These are phyloP conservation scores for Protonemura montana DNA, from an alignment of 2,888 invertebrate species.

Conservation along the genomic window DNA sequence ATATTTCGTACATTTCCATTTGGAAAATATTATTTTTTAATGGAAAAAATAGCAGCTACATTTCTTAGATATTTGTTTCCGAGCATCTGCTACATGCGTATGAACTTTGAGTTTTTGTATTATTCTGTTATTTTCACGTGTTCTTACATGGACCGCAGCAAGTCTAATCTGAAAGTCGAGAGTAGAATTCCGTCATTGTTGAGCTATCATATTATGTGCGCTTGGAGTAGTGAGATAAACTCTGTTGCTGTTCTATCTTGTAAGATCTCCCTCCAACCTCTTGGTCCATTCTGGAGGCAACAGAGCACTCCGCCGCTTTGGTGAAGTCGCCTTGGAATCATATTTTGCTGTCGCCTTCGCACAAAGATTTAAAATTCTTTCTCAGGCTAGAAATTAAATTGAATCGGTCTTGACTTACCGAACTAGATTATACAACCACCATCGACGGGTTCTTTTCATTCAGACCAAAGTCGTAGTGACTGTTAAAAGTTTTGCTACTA, in stretches of 20 bases:
- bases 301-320: not conserved
- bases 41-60: no score
- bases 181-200: not conserved
- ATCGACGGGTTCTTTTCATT: not conserved
- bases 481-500: not conserved
- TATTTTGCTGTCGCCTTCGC: not conserved
- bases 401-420: not conserved
- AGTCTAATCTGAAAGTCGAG: no score
- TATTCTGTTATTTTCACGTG: not conserved
- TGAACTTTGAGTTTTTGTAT: not conserved
- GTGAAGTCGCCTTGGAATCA: not conserved
- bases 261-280: not conserved
- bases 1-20: not conserved
- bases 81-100: not conserved
- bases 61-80: not conserved
- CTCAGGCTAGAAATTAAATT: not conserved
- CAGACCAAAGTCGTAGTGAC: not conserved
- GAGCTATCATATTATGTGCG: conserved; percentile 9
- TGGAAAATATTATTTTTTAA: not conserved
- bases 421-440: not conserved
- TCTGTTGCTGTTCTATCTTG: conserved; percentile 18
- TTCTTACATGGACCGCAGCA: not conserved
- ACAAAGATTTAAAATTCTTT: not conserved
- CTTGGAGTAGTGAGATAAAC: conserved; percentile 14
- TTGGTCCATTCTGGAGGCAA: not conserved